Evolutionary conservation across 2,113 vertebrate genomes (phyloP).

Genomic region (Channa maculata): DNA sequence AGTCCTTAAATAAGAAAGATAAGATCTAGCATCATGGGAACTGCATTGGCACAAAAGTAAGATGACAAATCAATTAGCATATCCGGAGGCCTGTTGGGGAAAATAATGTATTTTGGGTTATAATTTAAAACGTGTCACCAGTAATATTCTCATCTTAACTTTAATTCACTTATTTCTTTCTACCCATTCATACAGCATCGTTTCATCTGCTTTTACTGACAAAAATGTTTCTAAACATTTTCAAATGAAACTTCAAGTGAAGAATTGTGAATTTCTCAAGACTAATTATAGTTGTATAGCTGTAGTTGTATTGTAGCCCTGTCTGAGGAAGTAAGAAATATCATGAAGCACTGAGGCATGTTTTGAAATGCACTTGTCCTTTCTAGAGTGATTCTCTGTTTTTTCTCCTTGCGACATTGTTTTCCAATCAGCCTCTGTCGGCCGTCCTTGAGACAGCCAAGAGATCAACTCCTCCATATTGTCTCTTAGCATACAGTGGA

Average conservation of each 20-base stretch:
- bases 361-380: not conserved
- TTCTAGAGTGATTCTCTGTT: not conserved
- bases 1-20: slow-evolving; percentile 20
- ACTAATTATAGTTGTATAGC: not conserved
- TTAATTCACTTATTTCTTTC: too few species aligned
- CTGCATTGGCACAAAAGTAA: not conserved
- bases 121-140: not conserved
- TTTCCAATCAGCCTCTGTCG: slow-evolving; percentile 17
- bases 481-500: slow-evolving; percentile 17
- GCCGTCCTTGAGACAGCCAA: slow-evolving; percentile 29
- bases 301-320: too few species aligned
- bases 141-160: not conserved
- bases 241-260: not conserved
- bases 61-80: slow-evolving; percentile 8
- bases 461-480: slow-evolving; percentile 29
- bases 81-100: not conserved
- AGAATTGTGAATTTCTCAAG: not conserved
- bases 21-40: not conserved
- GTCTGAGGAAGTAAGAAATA: not conserved
- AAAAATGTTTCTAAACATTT: not conserved
- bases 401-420: slow-evolving; percentile 12
- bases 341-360: slow-evolving; percentile 5
- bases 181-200: too few species aligned
- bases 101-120: slow-evolving; percentile 1
- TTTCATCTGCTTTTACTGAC: not conserved